These are phyloP conservation scores for Scaptodrosophila latifasciaeformis DNA, from an alignment of 2,888 invertebrate genomes.

Conservation along the genomic window DNA sequence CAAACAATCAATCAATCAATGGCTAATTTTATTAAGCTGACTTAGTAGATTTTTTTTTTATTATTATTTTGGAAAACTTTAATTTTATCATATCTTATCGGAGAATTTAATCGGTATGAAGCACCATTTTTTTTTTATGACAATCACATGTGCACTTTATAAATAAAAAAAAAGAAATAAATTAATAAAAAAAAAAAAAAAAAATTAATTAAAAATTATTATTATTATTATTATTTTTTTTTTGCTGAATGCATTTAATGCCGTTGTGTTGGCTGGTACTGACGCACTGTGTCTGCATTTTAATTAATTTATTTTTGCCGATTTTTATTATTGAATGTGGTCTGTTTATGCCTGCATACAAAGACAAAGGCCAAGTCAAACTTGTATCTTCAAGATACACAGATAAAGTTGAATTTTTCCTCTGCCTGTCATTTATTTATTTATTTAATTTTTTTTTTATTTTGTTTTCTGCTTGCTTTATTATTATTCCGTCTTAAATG, in stretches of 20 bases:
- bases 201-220: too few species aligned
- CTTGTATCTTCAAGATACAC: constrained; percentile 60
- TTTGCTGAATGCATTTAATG: too few species aligned
- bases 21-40: constrained; percentile 8
- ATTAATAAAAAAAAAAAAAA: too few species aligned
- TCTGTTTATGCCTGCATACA: constrained; percentile 21
- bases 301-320: constrained; percentile 67
- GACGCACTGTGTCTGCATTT: constrained; percentile 56
- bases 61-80: too few species aligned
- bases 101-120: too few species aligned
- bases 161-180: constrained; percentile 25
- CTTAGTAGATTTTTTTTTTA: constrained; percentile 7
- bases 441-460: constrained; percentile 55
- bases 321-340: constrained; percentile 41
- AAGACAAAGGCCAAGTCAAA: constrained; percentile 64
- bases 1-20: too few species aligned
- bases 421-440: constrained; percentile 58
- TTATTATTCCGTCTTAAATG: background rate
- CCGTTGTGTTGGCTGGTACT: constrained; percentile 19
- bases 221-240: too few species aligned
- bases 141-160: constrained; percentile 36
- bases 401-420: constrained; percentile 22
- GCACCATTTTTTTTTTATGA: constrained; percentile 52
- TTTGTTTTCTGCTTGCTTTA: background rate
- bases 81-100: too few species aligned